These are phyloP conservation scores for Rhorus exstirpatorius DNA, from an alignment of 2,888 invertebrate species.

Conservation along the genomic window DNA sequence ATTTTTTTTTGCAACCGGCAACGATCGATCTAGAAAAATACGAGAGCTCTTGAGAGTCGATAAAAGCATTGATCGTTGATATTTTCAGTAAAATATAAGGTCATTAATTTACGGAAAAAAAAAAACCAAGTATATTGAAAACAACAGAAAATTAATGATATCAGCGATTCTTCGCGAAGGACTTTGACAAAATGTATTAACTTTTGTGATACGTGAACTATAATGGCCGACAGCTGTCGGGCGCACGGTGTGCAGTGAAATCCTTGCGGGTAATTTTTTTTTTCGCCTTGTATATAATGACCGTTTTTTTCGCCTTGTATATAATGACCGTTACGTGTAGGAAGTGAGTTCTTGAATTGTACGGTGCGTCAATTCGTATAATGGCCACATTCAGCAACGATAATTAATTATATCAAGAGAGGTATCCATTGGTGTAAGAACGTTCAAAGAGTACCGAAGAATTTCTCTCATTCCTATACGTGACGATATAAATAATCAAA, in stretches of 20 bases:
- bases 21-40: too few relatives aligned
- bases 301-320: not conserved
- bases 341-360: conserved; percentile 27
- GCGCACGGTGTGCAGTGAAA: conserved; percentile 22
- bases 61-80: too few relatives aligned
- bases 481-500: not conserved
- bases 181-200: conserved; percentile 42
- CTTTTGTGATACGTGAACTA: conserved; percentile 32
- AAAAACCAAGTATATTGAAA: too few relatives aligned
- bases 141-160: too few relatives aligned
- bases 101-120: too few relatives aligned
- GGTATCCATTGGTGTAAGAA: not conserved
- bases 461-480: conserved; percentile 9
- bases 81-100: too few relatives aligned
- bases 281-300: not conserved
- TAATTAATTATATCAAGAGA: conserved; percentile 58
- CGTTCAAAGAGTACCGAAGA: conserved; percentile 26
- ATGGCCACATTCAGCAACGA: conserved; percentile 8
- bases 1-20: too few relatives aligned
- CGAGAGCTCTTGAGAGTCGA: too few relatives aligned
- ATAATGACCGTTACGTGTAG: conserved; percentile 18
- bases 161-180: not conserved
- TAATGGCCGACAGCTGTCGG: conserved; percentile 55
- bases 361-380: conserved; percentile 33
- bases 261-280: conserved; percentile 23